These are phyloP conservation scores for Astur gentilis DNA, from an alignment of 2,113 vertebrate species.

Conservation along the genomic window DNA sequence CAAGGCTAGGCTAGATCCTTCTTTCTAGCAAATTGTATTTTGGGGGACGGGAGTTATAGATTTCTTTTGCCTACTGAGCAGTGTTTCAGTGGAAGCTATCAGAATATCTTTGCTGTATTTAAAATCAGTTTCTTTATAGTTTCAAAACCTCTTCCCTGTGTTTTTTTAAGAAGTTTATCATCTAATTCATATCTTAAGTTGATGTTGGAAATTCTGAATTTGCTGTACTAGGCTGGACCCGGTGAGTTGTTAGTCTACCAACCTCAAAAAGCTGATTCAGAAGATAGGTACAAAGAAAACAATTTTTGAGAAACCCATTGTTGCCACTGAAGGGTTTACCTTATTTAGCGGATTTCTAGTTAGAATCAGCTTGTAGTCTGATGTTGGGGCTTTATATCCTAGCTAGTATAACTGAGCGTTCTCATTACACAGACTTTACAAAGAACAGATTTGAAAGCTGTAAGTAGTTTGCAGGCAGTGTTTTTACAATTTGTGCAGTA, in stretches of 20 bases:
- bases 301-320: background rate
- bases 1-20: background rate
- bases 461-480: background rate
- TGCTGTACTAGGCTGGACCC: background rate
- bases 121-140: background rate
- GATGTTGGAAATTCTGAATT: background rate
- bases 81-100: background rate
- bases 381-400: background rate
- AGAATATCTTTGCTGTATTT: background rate
- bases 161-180: background rate
- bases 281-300: background rate
- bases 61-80: background rate
- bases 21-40: background rate
- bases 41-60: accelerated
- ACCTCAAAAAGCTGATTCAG: background rate
- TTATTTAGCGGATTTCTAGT: background rate
- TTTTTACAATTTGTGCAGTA: background rate
- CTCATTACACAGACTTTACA: background rate
- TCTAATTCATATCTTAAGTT: background rate
- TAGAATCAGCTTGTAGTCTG: background rate
- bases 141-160: background rate
- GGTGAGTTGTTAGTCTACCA: background rate
- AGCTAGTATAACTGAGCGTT: background rate
- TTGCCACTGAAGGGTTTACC: background rate
- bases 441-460: background rate